Evolutionary conservation across 2,888 invertebrate genomes (phyloP), one percentile per base, ranked within the genome.

Genomic region (Poecilus cupreus): DNA sequence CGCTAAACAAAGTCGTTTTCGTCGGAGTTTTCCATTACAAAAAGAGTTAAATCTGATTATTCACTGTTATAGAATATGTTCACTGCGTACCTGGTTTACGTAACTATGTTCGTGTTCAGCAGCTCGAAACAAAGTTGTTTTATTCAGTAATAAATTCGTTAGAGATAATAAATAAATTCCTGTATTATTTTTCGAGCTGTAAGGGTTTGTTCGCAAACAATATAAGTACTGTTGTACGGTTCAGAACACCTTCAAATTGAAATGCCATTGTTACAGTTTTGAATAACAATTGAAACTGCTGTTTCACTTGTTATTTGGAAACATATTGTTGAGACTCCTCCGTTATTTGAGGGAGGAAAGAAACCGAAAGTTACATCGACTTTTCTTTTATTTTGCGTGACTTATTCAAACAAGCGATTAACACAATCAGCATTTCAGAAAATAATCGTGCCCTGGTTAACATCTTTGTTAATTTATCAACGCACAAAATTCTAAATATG

Each of bases 131-230:
- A 76, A 76, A 51, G 37, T 57, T 51, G 57, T 54, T 49, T 76
- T 76, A 76, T 54, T 54, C 76, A 51, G 13, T 57, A 76, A 76
- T 54, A 76, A 76, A 76, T 76, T 76, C 51, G 39, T 57, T 76
- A 51, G 76, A 72, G 72, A 72, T 72, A 68, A 68, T 68, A 72
- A 72, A 72, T 72, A 46, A 72, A 72, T 46, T 24, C 13, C 22
- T 43, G 72, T 46, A 72, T 72, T 72, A 72, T 72, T 46, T 68
- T 68, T 68, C 64, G 64, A 39, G 64, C 16, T 37, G 32, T 68
- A 4, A 6, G 18, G 51, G 26, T 26, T 26, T 32, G 32, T 2
- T 3, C n/a, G 43, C 13, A 13, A 6, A 68, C 64, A 68, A 68
- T 68, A 37, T 18, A 68, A 68, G 37, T 32, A 18, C 37, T 68